Percentiles rank a stretch among this genome's conserved stretches.
These are phyloP conservation scores for Sweltsa coloradensis DNA, from an alignment of 1,140 invertebrate genomes.

Conservation along the genomic window DNA sequence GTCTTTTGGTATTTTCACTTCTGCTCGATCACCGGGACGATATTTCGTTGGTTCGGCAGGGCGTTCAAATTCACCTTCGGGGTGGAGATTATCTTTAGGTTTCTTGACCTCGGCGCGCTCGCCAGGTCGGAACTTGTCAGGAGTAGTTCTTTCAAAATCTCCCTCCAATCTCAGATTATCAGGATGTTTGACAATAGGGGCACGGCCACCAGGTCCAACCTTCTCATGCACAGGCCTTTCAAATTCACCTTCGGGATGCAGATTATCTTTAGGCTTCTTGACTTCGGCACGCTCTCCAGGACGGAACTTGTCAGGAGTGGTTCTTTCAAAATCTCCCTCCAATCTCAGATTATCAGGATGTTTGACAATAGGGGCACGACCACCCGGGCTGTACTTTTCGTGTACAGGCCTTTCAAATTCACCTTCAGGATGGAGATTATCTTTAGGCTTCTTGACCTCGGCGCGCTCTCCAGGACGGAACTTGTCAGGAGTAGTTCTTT, in stretches of 20 bases:
- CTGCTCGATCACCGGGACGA: constrained; percentile 36
- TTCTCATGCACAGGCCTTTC: constrained; percentile 19
- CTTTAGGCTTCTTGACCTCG: constrained; percentile 25
- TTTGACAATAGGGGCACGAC: constrained; percentile 18
- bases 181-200: constrained; percentile 33
- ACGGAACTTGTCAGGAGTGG: constrained; percentile 21
- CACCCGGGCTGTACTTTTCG: constrained; percentile 17
- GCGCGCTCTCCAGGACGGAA: constrained; percentile 22
- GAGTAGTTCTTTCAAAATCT: constrained; percentile 33
- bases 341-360: constrained; percentile 45
- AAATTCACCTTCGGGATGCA: constrained; percentile 35
- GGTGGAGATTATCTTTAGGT: constrained; percentile 37
- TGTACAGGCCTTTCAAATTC: constrained; percentile 28
- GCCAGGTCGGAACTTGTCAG: constrained; percentile 10
- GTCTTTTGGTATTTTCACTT: constrained; percentile 44
- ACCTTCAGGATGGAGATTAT: constrained; percentile 34
- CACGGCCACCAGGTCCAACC: constrained; percentile 33
- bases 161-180: constrained; percentile 46
- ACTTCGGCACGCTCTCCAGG: constrained; percentile 24
- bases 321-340: constrained; percentile 43
- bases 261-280: constrained; percentile 32
- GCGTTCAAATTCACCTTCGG: constrained; percentile 42
- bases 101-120: constrained; percentile 15
- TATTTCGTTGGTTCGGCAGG: constrained; percentile 28
- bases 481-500: constrained; percentile 23